A percentile compares a stretch with the other conserved stretches of the same genome.
Conservation (phyloP, 2,888 invertebrate species). For the Drosophila phalerata region DNA sequence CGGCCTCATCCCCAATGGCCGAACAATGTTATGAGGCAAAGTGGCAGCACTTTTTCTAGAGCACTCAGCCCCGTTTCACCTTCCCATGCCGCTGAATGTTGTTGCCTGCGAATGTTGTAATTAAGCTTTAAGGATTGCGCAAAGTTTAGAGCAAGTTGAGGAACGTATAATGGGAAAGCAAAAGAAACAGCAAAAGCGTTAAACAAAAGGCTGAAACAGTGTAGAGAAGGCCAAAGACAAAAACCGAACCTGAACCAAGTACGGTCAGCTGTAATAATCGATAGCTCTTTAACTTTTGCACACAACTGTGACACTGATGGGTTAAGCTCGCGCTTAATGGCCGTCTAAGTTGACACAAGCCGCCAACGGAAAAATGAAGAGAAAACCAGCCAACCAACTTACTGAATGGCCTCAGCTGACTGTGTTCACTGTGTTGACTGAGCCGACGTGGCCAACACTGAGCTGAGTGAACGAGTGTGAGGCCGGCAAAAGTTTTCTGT, state of each 20-base stretch:
- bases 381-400: constrained; percentile 1
- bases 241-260: neutral
- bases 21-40: constrained; percentile 70
- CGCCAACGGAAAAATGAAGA: constrained; percentile 35
- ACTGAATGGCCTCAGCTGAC: constrained; percentile 12
- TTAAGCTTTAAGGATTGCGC: constrained; percentile 73
- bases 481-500: constrained; percentile 72
- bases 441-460: neutral
- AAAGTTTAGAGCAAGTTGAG: constrained; percentile 53
- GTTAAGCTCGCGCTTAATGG: constrained; percentile 76
- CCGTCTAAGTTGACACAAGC: constrained; percentile 70
- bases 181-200: constrained; percentile 29
- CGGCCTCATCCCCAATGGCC: constrained; percentile 33
- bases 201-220: constrained; percentile 49
- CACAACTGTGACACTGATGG: constrained; percentile 73
- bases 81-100: neutral
- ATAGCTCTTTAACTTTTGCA: constrained; percentile 74
- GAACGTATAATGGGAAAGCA: constrained; percentile 4
- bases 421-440: constrained; percentile 14
- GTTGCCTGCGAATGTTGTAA: constrained; percentile 58
- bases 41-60: constrained; percentile 67
- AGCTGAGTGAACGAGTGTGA: constrained; percentile 17
- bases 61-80: constrained; percentile 8
- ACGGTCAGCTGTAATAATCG: constrained; percentile 60
- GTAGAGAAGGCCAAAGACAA: neutral